Evolutionary conservation across 2,888 invertebrate species (phyloP), one percentile per base, ranked within the genome.

Genomic region (Alentia gelatinosa): DNA sequence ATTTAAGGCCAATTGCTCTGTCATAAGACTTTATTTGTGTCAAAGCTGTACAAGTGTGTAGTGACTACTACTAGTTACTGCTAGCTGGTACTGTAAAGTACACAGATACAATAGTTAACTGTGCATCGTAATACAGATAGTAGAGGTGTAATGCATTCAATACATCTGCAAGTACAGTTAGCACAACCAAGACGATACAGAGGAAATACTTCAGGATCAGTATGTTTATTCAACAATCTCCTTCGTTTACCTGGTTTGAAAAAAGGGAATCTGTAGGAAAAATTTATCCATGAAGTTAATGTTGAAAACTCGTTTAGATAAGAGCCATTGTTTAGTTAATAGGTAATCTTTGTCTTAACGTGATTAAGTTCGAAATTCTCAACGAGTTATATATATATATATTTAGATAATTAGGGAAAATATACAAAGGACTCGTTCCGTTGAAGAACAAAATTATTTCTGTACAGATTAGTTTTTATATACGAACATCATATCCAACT

Each of bases 41-140:
- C 37, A 79, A 79, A 79, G 79, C 79, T 79, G 79, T 79, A 79
- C 79, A 79, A 19, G 39, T 79, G 37, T 79, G 79, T 79, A 15
- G 39, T 37, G 37, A 35, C 39, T 79, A 37, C 74, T 79, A 79
- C 37, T 79, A 79, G 1, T 23, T 79, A 79, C 39, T 39, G 39
- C 79, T 39, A 37, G 12, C 79, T 79, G 79, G 79, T 79, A 79
- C 79, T 39, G 37, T 23, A 79, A 39, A 35, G 39, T 79, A 79
- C 74, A 74, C 79, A 74, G 74, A 30, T 37, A 79, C 39, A 26
- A 79, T 35, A 79, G 79, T 79, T 33, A 79, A 79, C 39, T 37
- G 79, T 39, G 79, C 39, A 39, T 79, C 35, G 39, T 39, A 19
- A 79, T 79, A 79, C 79, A 39, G 37, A 79, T 37, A 79, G 37